Conservation (phyloP, 1,140 invertebrate genomes). For the Lordiphosa clarofinis region DNA sequence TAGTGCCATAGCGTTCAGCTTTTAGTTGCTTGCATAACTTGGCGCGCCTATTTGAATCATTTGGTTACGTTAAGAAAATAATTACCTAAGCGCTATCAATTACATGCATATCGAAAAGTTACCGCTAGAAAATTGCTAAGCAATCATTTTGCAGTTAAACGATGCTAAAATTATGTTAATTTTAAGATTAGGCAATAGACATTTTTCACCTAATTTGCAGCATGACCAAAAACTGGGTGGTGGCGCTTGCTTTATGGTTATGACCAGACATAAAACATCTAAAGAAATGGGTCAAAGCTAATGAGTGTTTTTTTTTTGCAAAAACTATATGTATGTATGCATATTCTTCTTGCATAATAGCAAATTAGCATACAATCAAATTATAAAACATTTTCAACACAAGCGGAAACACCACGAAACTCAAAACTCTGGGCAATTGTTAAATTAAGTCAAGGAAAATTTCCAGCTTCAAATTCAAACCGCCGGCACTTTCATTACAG, state of each 20-base stretch:
- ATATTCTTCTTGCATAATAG: slow-evolving; percentile 38
- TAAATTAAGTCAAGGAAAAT: slow-evolving; percentile 62
- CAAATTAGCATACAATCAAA: slow-evolving; percentile 70
- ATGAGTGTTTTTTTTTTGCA: slow-evolving; percentile 35
- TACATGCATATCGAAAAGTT: not conserved
- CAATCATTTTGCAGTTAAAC: not conserved
- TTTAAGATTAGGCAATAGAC: slow-evolving; percentile 12
- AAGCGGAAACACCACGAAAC: slow-evolving; percentile 40
- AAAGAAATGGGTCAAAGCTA: slow-evolving; percentile 54
- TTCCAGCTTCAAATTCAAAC: slow-evolving; percentile 22
- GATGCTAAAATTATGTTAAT: slow-evolving; percentile 23
- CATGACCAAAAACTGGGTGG: not conserved
- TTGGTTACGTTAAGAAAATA: not conserved
- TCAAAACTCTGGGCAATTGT: slow-evolving; percentile 42
- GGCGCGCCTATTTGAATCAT: not conserved
- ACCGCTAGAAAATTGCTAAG: slow-evolving; percentile 1
- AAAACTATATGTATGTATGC: slow-evolving; percentile 26
- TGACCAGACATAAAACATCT: slow-evolving; percentile 26
- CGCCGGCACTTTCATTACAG: slow-evolving; percentile 61
- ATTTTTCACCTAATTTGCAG: slow-evolving; percentile 7
- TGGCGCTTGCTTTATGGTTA: slow-evolving; percentile 12
- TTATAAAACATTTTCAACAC: slow-evolving; percentile 63
- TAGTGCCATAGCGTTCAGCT: not conserved
- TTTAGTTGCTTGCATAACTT: not conserved
- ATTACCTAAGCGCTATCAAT: not conserved